phyloP scores from a whole-genome alignment of 2,888 invertebrate genomes.

The Drosophila formosana region DNA sequence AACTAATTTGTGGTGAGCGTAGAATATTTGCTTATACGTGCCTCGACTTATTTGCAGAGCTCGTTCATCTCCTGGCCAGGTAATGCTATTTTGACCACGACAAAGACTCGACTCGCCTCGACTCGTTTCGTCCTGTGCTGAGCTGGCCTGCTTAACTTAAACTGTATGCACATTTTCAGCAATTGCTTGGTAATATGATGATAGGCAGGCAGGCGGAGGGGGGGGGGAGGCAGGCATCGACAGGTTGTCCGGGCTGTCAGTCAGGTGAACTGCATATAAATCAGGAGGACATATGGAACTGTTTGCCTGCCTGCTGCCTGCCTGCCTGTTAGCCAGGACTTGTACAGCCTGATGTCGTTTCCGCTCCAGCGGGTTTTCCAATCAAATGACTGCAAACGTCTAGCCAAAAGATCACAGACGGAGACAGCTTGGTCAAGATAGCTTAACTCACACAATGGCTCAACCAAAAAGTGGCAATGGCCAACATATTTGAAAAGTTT shows the following conservation, averaged over 20 bases:
- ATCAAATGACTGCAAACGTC: constrained; percentile 79
- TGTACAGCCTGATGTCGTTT: constrained; percentile 63
- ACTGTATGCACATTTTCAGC: constrained; percentile 44
- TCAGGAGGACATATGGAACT: constrained; percentile 33
- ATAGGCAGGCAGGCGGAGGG: not conserved
- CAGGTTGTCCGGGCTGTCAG: not conserved
- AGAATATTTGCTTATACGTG: constrained; percentile 28
- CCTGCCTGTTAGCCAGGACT: not conserved
- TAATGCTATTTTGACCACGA: constrained; percentile 24
- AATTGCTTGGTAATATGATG: constrained; percentile 16
- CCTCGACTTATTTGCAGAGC: not conserved
- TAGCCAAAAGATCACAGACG: constrained; percentile 65
- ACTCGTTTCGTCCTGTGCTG: not conserved
- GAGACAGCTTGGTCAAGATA: constrained; percentile 43
- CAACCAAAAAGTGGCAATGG: constrained; percentile 63
- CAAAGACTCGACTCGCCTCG: constrained; percentile 4
- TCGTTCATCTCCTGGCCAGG: not conserved
- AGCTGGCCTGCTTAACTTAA: constrained; percentile 21
- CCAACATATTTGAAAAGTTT: constrained; percentile 81
- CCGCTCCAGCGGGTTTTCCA: constrained; percentile 80
- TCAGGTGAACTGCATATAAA: constrained; percentile 33
- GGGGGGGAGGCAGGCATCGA: not conserved
- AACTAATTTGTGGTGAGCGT: constrained; percentile 66
- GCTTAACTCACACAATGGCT: constrained; percentile 37
- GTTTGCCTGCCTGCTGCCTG: not conserved